Conservation (phyloP, 2,888 invertebrate species). For the Alentia gelatinosa region DNA sequence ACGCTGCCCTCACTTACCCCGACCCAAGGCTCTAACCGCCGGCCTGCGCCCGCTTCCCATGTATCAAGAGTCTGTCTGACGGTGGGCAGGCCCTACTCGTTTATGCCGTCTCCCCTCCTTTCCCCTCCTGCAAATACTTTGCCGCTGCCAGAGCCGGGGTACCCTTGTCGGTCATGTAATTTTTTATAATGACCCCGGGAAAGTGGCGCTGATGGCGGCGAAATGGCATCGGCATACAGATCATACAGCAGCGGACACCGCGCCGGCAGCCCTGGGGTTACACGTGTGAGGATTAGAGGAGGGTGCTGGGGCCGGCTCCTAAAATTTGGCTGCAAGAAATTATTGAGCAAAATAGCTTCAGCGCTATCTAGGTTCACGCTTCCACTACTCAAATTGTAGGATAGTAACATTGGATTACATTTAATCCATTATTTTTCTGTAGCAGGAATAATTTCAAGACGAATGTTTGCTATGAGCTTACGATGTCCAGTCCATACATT, state of each 20-base stretch:
- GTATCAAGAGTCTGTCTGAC: background rate
- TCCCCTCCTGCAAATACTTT: background rate
- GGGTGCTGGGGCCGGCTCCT: too few species aligned
- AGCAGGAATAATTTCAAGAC: too few species aligned
- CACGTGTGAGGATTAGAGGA: too few species aligned
- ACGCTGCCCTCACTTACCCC: background rate
- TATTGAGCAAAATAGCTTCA: too few species aligned
- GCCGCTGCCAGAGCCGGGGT: background rate
- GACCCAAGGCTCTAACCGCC: background rate
- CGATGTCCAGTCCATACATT: too few species aligned
- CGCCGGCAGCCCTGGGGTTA: background rate
- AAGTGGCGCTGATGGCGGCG: background rate
- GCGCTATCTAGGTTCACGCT: too few species aligned
- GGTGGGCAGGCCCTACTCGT: background rate
- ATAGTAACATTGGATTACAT: too few species aligned
- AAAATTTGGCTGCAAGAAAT: too few species aligned
- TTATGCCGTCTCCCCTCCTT: background rate
- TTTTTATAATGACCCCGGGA: conserved; percentile 15
- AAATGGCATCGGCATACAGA: conserved; percentile 34
- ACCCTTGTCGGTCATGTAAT: background rate
- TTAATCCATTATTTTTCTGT: too few species aligned
- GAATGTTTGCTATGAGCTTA: too few species aligned
- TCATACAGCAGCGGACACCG: background rate
- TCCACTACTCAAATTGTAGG: too few species aligned
- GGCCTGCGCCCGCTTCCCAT: background rate